These are phyloP conservation scores for Catharus minimus DNA, from an alignment of 2,113 vertebrate species.

Conservation along the genomic window DNA sequence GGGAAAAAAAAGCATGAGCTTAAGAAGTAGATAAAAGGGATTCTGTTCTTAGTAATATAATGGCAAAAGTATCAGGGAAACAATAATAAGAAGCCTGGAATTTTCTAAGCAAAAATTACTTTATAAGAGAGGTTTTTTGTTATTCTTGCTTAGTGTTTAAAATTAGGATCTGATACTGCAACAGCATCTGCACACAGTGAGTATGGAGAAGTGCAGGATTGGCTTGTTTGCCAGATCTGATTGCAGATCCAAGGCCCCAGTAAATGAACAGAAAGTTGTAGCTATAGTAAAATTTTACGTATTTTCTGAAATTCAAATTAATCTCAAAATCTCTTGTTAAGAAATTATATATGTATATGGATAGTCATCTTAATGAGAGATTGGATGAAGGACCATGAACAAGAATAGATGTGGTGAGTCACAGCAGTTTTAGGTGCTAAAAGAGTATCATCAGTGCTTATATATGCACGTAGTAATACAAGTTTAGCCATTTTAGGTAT, in stretches of 20 bases:
- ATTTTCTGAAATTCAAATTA: background rate
- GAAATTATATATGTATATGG: background rate
- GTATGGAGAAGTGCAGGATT: constrained; percentile 3
- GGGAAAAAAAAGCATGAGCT: background rate
- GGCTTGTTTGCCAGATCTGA: constrained; percentile 7
- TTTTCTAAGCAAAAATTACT: constrained; percentile 18
- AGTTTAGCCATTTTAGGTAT: background rate
- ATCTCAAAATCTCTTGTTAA: background rate
- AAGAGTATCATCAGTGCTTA: constrained; percentile 6
- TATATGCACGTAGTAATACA: background rate
- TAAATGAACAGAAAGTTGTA: background rate
- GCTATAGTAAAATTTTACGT: background rate
- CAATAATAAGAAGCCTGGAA: background rate
- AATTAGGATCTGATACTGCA: constrained; percentile 38
- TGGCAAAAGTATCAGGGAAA: background rate
- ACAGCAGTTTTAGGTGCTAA: constrained; percentile 26
- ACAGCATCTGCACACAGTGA: constrained; percentile 14
- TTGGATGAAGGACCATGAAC: background rate
- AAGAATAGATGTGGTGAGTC: constrained; percentile 18
- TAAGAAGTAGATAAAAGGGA: background rate
- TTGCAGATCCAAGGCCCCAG: constrained; percentile 14
- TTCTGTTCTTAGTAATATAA: constrained; percentile 8
- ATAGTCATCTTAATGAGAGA: constrained; percentile 7
- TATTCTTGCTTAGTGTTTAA: constrained; percentile 19
- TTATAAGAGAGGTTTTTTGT: background rate